Evolutionary conservation across 2,888 invertebrate genomes (phyloP).

Genomic region (Shargacucullia verbasci): DNA sequence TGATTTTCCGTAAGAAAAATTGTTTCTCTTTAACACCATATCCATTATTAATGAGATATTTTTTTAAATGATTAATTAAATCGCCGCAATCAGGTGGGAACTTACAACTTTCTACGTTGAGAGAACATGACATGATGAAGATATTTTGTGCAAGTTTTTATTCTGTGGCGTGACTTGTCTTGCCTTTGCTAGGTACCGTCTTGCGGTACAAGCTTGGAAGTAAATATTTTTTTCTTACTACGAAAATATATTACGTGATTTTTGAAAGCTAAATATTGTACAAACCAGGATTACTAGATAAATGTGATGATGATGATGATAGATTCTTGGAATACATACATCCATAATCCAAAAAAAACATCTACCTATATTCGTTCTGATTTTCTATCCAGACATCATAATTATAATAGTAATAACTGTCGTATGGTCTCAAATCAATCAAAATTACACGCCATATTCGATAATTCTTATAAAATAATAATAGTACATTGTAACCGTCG

Average conservation of each 20-base stretch:
- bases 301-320: too few species aligned
- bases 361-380: too few species aligned
- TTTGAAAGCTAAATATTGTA: too few species aligned
- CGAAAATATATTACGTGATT: too few species aligned
- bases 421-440: too few species aligned
- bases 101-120: slow-evolving; percentile 44
- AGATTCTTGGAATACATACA: too few species aligned
- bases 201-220: slow-evolving; percentile 12
- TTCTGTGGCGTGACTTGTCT: slow-evolving; percentile 24
- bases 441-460: slow-evolving; percentile 12
- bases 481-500: slow-evolving; percentile 26
- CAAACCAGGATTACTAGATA: too few species aligned
- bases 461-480: slow-evolving; percentile 45
- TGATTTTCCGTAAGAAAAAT: slow-evolving; percentile 35
- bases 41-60: slow-evolving; percentile 30
- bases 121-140: slow-evolving; percentile 35
- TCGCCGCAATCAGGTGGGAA: slow-evolving; percentile 41
- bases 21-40: slow-evolving; percentile 11
- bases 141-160: slow-evolving; percentile 33
- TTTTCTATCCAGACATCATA: too few species aligned
- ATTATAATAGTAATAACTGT: too few species aligned
- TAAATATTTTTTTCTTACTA: neutral
- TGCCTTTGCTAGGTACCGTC: slow-evolving; percentile 30
- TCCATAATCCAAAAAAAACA: too few species aligned
- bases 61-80: slow-evolving; percentile 35